A percentile compares a stretch with the other conserved stretches of the same genome.
These are phyloP conservation scores for Calyptomena viridis DNA, from an alignment of 2,113 vertebrate genomes.

Conservation along the genomic window DNA sequence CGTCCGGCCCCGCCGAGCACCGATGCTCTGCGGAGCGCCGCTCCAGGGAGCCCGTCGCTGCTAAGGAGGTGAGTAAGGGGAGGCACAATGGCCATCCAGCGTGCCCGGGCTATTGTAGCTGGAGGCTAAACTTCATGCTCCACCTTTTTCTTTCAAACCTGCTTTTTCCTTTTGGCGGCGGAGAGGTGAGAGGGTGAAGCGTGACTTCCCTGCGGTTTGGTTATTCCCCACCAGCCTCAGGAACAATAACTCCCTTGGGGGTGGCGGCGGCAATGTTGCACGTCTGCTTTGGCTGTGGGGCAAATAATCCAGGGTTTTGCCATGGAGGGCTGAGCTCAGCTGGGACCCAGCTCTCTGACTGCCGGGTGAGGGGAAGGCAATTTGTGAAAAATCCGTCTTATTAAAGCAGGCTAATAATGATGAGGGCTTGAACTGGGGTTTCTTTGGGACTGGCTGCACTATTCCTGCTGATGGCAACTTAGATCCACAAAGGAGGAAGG, in stretches of 20 bases:
- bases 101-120: background rate
- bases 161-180: background rate
- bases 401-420: background rate
- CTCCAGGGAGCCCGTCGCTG: background rate
- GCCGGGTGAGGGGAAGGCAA: fast-evolving
- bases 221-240: background rate
- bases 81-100: background rate
- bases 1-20: background rate
- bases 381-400: background rate
- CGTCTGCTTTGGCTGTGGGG: background rate
- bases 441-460: background rate
- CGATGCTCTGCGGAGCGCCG: constrained; percentile 13
- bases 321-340: background rate
- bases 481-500: constrained; percentile 39
- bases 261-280: background rate
- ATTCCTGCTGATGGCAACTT: background rate
- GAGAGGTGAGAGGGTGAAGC: background rate
- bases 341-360: background rate
- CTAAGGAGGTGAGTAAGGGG: constrained; percentile 22
- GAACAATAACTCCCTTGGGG: constrained; percentile 40
- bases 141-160: background rate
- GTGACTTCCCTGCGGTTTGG: background rate
- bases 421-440: background rate
- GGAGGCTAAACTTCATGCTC: background rate
- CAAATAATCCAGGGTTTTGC: background rate